phyloP scores from a whole-genome alignment of 2,113 vertebrate genomes.

The Oreochromis tanganicae region DNA sequence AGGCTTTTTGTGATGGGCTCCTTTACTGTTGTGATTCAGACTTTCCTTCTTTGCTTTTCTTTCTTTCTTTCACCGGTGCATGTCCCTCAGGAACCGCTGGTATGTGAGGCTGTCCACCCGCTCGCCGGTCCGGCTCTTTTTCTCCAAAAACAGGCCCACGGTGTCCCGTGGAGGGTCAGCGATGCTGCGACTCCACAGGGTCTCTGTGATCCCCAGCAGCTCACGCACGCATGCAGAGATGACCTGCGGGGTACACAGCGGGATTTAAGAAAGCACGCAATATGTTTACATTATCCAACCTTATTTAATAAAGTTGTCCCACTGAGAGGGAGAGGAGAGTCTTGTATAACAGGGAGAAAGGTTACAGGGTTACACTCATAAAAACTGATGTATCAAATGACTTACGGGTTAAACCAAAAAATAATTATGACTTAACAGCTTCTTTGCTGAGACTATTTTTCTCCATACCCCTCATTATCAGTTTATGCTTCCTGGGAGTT shows the following conservation, averaged over 20 bases:
- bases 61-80: background rate
- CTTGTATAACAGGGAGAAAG: background rate
- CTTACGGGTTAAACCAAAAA: background rate
- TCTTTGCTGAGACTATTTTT: background rate
- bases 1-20: background rate
- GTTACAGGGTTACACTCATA: background rate
- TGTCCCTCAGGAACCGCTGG: constrained; percentile 66
- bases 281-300: constrained; percentile 10
- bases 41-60: background rate
- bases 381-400: background rate
- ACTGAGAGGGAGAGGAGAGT: background rate
- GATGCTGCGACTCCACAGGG: constrained; percentile 76
- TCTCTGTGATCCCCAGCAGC: constrained; percentile 77
- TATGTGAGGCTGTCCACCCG: constrained; percentile 76
- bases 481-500: background rate
- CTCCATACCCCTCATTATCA: background rate
- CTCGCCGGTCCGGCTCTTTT: constrained; percentile 75
- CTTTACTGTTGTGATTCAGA: constrained; percentile 3
- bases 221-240: constrained; percentile 75
- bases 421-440: background rate
- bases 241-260: constrained; percentile 65
- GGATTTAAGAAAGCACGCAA: background rate
- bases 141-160: constrained; percentile 79
- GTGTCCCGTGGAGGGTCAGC: constrained; percentile 75
- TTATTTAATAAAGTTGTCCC: background rate